These are phyloP conservation scores for Ennomos fuscantarius DNA, from an alignment of 2,888 invertebrate genomes.

Conservation along the genomic window DNA sequence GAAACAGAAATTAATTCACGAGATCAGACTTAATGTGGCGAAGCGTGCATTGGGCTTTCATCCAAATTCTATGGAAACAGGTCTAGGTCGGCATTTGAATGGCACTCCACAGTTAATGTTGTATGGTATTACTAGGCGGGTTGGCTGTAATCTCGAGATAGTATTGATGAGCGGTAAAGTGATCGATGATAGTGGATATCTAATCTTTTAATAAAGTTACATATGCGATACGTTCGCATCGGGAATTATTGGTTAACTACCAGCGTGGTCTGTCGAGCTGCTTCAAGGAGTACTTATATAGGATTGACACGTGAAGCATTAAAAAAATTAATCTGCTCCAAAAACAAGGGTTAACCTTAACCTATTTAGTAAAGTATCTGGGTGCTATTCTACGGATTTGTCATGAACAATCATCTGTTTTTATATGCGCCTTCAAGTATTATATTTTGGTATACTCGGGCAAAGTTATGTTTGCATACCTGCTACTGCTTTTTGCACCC, in stretches of 20 bases:
- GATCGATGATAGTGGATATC: constrained; percentile 44
- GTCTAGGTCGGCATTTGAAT: constrained; percentile 67
- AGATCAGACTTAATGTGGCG: constrained; percentile 57
- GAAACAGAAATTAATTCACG: constrained; percentile 47
- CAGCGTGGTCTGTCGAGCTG: neutral
- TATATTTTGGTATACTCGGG: too few species aligned
- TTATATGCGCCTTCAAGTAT: too few species aligned
- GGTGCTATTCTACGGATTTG: too few species aligned
- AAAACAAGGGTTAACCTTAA: too few species aligned
- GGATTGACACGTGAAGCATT: neutral
- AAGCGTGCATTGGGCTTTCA: constrained; percentile 63
- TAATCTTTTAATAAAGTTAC: constrained; percentile 45
- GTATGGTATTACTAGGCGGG: constrained; percentile 23
- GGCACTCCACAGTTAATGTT: constrained; percentile 29
- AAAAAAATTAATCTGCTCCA: too few species aligned
- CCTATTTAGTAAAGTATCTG: neutral
- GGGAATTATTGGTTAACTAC: constrained; percentile 6
- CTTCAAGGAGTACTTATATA: neutral
- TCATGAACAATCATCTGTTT: too few species aligned
- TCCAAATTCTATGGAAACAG: constrained; percentile 68
- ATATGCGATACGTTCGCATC: constrained; percentile 3
- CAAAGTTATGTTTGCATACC: too few species aligned
- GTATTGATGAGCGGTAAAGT: constrained; percentile 34
- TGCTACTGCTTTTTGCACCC: too few species aligned
- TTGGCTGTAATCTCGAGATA: constrained; percentile 27